Base-by-base conservation (phyloP, 2,113 vertebrate genomes). In the Chaenocephalus aceratus region DNA sequence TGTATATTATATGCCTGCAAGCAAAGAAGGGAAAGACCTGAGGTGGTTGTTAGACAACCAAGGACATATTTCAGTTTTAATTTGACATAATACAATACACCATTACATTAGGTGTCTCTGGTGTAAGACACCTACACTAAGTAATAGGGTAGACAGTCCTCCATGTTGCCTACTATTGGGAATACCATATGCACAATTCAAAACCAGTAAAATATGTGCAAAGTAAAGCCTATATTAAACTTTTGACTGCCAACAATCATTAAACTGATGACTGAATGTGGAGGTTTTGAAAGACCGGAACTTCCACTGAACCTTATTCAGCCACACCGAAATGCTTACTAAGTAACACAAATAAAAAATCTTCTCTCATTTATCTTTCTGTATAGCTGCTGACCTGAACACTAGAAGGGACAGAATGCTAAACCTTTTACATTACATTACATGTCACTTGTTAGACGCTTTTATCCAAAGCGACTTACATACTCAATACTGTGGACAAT, bases 151-250 rank as follows among this genome's bases (percentile, higher is more conserved):
- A 41, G 36, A 41, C 36, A 41, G 36, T 41, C 36, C 36, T 41
- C 36, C 36, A 6, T 41, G 36, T 41, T 41, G 36, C 6, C 36
- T 41, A 41, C 36, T 41, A 41, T 41, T 41, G 36, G 36, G 36
- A 8, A 41, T 41, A 41, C 36, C 6, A 41, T 41, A 41, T 41
- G 36, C 36, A 41, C 6, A 1, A 9, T 56, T 10, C n/a, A 57
- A 48, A 44, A 68, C 13, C 10, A 68, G 53, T n/a, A 34, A 49
- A 12, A 41, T 41, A 41, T 13, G 14, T 46, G 34, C 2, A 49
- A 53, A 61, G 59, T 57, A n/a, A 84, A 73, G 58, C 41, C 51
- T 10, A 26, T 45, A 65, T 53, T 73, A 41, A 73, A 48, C 44
- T n/a, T 5, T 1, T 16, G 14, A 34, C 46, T 34, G 62, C 1